phyloP scores from a whole-genome alignment of 2,113 vertebrate species.

The Salminus brasiliensis region DNA sequence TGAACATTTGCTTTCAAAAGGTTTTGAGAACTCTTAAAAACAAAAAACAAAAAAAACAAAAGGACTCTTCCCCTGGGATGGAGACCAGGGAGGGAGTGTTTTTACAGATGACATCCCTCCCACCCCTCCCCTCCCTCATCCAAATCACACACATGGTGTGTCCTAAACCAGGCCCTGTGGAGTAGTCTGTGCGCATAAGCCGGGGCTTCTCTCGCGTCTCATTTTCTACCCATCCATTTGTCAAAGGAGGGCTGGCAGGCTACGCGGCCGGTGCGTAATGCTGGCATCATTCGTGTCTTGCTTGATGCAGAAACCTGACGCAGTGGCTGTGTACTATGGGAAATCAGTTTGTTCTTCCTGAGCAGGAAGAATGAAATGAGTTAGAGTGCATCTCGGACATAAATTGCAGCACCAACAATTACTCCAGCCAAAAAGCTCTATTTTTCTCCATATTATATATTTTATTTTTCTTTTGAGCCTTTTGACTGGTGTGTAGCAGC shows the following conservation, averaged over 20 bases:
- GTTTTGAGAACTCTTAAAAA: conserved; percentile 14
- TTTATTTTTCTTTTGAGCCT: conserved; percentile 26
- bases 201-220: conserved; percentile 11
- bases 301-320: neutral
- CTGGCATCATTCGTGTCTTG: neutral
- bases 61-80: neutral
- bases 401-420: conserved; percentile 27
- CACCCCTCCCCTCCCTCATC: neutral
- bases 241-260: conserved; percentile 25
- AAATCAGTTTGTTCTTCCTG: neutral
- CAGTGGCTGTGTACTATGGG: neutral
- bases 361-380: neutral
- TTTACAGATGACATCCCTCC: neutral
- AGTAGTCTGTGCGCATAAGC: neutral
- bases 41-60: too few relatives aligned
- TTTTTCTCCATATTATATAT: conserved; percentile 17
- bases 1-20: conserved; percentile 65
- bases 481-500: conserved; percentile 50
- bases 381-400: neutral
- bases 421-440: conserved; percentile 39
- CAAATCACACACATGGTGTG: neutral
- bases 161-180: conserved; percentile 11
- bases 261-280: neutral
- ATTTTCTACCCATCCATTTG: conserved; percentile 18
- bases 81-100: neutral